Evolutionary conservation across 2,888 invertebrate species (phyloP).

Genomic region (Drosophila aldrichi): DNA sequence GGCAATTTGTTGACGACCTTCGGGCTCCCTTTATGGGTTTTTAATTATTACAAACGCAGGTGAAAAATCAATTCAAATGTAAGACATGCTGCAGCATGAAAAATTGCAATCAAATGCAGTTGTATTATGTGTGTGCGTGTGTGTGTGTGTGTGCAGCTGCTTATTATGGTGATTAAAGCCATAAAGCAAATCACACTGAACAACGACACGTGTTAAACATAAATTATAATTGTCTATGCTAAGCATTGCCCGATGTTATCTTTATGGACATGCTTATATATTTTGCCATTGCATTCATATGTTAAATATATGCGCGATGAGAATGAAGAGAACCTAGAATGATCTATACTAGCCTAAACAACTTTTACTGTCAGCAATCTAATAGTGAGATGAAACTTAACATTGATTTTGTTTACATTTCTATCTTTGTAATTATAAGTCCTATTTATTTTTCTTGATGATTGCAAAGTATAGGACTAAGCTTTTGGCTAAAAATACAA

Average conservation of each 20-base stretch:
- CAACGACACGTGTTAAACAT: conserved; percentile 28
- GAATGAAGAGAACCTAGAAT: too few relatives aligned
- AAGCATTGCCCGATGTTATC: neutral
- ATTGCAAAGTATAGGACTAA: too few relatives aligned
- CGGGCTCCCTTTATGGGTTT: conserved; percentile 59
- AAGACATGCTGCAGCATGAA: conserved; percentile 22
- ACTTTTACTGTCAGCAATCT: neutral
- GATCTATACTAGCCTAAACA: too few relatives aligned
- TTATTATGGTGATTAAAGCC: conserved; percentile 9
- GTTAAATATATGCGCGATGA: too few relatives aligned
- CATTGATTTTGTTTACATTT: neutral
- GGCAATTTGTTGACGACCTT: conserved; percentile 53
- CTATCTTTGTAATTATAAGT: neutral
- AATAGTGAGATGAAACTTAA: neutral
- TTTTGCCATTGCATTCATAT: neutral
- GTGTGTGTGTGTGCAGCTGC: conserved; percentile 5
- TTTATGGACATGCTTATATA: neutral
- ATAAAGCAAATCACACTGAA: conserved; percentile 5
- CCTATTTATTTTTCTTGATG: neutral
- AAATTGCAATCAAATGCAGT: conserved; percentile 32
- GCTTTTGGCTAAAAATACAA: too few relatives aligned
- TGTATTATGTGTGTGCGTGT: conserved; percentile 15
- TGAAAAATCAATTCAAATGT: conserved; percentile 36
- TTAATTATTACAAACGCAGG: conserved; percentile 45
- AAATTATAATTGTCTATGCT: conserved; percentile 3